Base-by-base conservation (phyloP, 2,888 invertebrate genomes). In the Aphidius colemani region DNA sequence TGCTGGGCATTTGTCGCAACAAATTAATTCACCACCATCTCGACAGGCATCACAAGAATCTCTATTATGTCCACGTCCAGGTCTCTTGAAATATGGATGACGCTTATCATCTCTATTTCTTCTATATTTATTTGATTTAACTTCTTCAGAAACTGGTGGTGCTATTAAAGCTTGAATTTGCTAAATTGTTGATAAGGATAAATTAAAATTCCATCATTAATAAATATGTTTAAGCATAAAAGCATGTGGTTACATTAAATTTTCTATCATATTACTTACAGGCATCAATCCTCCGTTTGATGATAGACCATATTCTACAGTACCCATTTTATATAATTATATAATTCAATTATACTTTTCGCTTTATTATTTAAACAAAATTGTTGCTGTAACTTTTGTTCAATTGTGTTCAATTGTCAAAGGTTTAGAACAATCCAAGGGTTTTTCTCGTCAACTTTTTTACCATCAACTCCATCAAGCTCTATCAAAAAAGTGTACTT, bases 1-100 rank as follows among this genome's bases (percentile, higher is more conserved):
- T 43, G 95, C 94, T 1, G 96, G 96, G 76, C 98, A 98, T 69
- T 91, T 90, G 82, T 98, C 97, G 81, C 98, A 98, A 83, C 96
- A 97, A 65, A 98, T 89, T 46, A 98, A 85, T 82, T 96, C 95
- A 3, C 98, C 97, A 44, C 96, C 96, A 85, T 97, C 97, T 61
- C 91, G 89, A 81, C 98, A 98, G 61, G 95, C 93, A 84, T 96
- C 96, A 79, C 98, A 98, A 70, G 90, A 90, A 78, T 97, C 96
- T 78, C 92, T 94, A 83, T 96, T 96, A 77, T 93, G 94, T 7
- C 93, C 93, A 75, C 91, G 89, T n/a, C 93, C 94, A 69, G 93
- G 93, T 66, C 93, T 85, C 79, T 92, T 92, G 76, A 91, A 94
- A 76, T 94, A 94, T 1, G 92, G 92, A 84, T 94, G 94, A 72